Conservation (phyloP, 2,888 invertebrate species). For the Pristionchus arcanus region DNA sequence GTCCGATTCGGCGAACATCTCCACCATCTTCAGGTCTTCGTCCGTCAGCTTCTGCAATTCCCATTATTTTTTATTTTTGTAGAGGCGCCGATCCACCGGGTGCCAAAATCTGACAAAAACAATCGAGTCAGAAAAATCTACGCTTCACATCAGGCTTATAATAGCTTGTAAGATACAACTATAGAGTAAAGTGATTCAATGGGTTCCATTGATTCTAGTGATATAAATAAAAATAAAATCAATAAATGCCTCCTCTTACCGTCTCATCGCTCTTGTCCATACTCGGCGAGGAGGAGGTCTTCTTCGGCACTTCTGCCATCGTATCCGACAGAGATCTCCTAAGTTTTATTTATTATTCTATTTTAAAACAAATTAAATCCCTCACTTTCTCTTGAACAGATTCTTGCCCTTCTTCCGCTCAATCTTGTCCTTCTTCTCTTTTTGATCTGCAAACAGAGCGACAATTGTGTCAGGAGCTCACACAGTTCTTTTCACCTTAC, state of each 20-base stretch:
- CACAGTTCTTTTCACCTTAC: neutral
- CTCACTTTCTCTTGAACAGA: neutral
- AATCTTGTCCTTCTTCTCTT: neutral
- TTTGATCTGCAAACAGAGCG: neutral
- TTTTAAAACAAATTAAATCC: neutral
- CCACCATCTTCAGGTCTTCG: conserved; percentile 11
- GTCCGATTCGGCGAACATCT: conserved; percentile 18
- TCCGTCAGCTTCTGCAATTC: conserved; percentile 5
- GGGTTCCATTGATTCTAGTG: too few relatives aligned
- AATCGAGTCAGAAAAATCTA: neutral
- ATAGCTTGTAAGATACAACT: too few relatives aligned
- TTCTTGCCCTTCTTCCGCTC: neutral
- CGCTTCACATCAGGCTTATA: too few relatives aligned
- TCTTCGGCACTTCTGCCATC: neutral
- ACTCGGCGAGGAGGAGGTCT: neutral
- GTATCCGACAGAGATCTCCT: neutral
- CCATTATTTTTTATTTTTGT: too few relatives aligned
- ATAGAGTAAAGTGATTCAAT: too few relatives aligned
- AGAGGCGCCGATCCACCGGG: too few relatives aligned
- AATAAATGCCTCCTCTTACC: neutral
- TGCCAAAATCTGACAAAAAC: neutral
- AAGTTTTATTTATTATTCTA: neutral
- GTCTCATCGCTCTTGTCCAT: neutral
- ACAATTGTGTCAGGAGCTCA: neutral
- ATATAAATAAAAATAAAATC: too few relatives aligned